Base-by-base conservation (phyloP, 2,113 vertebrate genomes). In the Junco hyemalis region DNA sequence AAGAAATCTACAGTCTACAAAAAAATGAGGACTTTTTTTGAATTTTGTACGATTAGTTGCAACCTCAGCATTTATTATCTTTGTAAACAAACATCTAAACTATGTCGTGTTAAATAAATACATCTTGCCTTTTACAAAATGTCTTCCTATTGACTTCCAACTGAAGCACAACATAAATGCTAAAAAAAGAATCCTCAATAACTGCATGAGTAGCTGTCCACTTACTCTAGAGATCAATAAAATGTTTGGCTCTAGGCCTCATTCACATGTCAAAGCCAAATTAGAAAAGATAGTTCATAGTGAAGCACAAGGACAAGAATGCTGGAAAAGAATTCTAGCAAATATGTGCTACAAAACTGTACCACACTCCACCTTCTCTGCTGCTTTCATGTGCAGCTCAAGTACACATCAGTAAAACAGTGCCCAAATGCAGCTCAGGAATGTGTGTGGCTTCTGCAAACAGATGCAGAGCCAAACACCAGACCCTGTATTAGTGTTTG, bases 241-340 rank as follows among this genome's bases (percentile, higher is more conserved):
- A 79, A 90, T 80, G 15, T 73, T 97, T 96, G 91, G 86, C 88
- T 51, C 50, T 66, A 83, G 65, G 29, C 71, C 60, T 92, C 69
- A 42, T 90, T 97, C 86, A 45, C 71, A 76, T 86, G 70, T 96
- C 86, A 95, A 95, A 96, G 56, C 77, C 91, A 94, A 96, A 97
- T 91, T 10, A 96, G 91, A 97, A 96, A 95, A 73, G 73, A 59
- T 60, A 83, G 59, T 88, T 96, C 59, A 35, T 29, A 61, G 57
- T 51, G 81, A 89, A 90, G 69, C 73, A 61, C 92, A 96, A 96
- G 87, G 85, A 96, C 59, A 71, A 61, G 92, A 96, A 68, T 69
- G 45, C 85, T 36, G 3, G 70, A 66, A 84, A 64, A 89, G 42
- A 63, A 70, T 83, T 93, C 65, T 86, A 94, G 68, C 93, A 97